Conservation (phyloP, 2,797 vertebrate genomes). For the Anableps anableps region DNA sequence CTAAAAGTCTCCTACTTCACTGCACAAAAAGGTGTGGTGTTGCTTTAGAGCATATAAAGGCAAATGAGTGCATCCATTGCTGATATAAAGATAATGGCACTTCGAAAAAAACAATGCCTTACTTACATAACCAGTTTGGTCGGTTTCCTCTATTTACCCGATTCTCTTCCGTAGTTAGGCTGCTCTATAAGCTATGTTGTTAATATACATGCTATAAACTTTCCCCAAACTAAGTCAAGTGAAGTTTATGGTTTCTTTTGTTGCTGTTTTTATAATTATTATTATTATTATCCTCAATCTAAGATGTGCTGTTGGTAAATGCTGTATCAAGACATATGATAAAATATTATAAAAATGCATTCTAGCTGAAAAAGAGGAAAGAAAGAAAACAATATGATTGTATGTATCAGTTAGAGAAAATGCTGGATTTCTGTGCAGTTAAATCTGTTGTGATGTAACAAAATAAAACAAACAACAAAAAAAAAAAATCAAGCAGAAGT, state of each 20-base stretch:
- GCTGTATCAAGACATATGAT: neutral
- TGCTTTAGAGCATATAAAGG: neutral
- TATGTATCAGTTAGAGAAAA: neutral
- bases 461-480: neutral
- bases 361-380: neutral
- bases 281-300: neutral
- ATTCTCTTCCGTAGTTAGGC: neutral
- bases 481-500: neutral
- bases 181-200: neutral
- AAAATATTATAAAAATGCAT: neutral
- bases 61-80: neutral
- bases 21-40: neutral
- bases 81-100: neutral
- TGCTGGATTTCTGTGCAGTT: neutral
- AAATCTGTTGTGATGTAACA: neutral
- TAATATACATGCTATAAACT: neutral
- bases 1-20: neutral
- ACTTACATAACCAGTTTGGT: slow-evolving; percentile 1
- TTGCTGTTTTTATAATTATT: neutral
- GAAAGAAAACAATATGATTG: neutral
- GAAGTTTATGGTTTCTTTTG: neutral
- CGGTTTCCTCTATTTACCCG: neutral
- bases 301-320: neutral
- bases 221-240: neutral
- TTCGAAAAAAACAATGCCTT: neutral